Evolutionary conservation across 2,113 vertebrate species (phyloP), one percentile per base, ranked within the genome.

Genomic region (Hydrolagus affinis): DNA sequence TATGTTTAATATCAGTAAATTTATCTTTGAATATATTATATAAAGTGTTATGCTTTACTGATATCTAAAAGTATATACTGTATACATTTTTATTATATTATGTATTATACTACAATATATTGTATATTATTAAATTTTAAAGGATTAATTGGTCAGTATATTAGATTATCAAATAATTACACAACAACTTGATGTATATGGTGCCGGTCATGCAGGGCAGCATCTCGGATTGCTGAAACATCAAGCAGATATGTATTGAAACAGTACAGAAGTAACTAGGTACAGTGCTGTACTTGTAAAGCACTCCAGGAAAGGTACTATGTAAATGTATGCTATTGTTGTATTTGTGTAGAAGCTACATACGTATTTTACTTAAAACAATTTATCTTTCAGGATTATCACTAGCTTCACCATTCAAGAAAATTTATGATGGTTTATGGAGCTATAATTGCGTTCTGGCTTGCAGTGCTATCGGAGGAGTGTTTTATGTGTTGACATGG

Each of bases 401-500:
- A 3, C 90, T 98, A 85, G 94, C 96, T 0, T 94, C 96, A 0
- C 96, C 97, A 0, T 97, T 98, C 10, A 85, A 90, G 80, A 93
- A 90, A 0, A 96, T 99, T 89, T 98, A 98, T 89, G 87, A 91
- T 0, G 97, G 98, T 3, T 90, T 98, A 76, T 98, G 97, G 95
- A 95, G 95, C 73, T 98, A 99, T 90, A 99, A 99, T 91, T 96
- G 95, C 11, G 97, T 94, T 85, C 91, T 99, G 56, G 95, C 96
- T 0, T 99, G 97, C 56, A 86, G 93, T 0, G 96, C 97, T 0
- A 90, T 99, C 0, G 97, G 98, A 17, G 97, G 98, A 78, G 95
- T 97, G 95, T 99, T 99, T 91, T 96, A 97, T 0, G 96, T 95
- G 0, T 95, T 98, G 85, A 98, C 96, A 73, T 99, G 97, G 98